These are phyloP conservation scores for Eulithis testata DNA, from an alignment of 2,888 invertebrate genomes.

Conservation along the genomic window DNA sequence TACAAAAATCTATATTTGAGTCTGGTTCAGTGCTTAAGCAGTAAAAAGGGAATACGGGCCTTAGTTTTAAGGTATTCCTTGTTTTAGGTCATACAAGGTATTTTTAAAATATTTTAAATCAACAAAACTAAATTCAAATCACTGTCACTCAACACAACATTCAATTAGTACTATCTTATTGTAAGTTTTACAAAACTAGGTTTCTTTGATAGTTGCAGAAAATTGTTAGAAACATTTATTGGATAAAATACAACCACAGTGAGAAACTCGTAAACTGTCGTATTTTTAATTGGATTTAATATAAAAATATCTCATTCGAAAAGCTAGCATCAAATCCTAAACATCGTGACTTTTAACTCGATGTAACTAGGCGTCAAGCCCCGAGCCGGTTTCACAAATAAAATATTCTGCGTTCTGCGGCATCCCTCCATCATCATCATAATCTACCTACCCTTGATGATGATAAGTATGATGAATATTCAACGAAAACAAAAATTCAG, in stretches of 20 bases:
- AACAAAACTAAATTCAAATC: conserved; percentile 29
- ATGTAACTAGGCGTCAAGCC: not conserved
- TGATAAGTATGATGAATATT: too few species aligned
- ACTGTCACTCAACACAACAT: conserved; percentile 20
- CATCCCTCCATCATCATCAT: too few species aligned
- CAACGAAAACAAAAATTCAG: too few species aligned
- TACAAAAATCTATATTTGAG: too few species aligned
- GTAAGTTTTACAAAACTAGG: conserved; percentile 13
- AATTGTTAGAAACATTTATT: conserved; percentile 4
- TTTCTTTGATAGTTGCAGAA: conserved; percentile 13
- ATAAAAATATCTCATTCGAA: conserved; percentile 2
- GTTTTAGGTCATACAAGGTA: too few species aligned
- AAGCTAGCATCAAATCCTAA: conserved; percentile 1
- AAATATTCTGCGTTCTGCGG: too few species aligned
- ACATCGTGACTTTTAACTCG: not conserved
- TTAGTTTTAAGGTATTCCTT: too few species aligned
- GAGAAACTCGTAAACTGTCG: not conserved
- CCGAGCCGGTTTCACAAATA: too few species aligned
- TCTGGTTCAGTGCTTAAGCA: too few species aligned
- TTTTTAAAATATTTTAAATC: too few species aligned
- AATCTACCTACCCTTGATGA: too few species aligned
- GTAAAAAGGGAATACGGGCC: too few species aligned
- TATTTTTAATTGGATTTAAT: not conserved
- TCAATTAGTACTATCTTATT: conserved; percentile 18
- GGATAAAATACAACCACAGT: not conserved